Conservation (phyloP, 2,888 invertebrate species). For the Pherbina coryleti region DNA sequence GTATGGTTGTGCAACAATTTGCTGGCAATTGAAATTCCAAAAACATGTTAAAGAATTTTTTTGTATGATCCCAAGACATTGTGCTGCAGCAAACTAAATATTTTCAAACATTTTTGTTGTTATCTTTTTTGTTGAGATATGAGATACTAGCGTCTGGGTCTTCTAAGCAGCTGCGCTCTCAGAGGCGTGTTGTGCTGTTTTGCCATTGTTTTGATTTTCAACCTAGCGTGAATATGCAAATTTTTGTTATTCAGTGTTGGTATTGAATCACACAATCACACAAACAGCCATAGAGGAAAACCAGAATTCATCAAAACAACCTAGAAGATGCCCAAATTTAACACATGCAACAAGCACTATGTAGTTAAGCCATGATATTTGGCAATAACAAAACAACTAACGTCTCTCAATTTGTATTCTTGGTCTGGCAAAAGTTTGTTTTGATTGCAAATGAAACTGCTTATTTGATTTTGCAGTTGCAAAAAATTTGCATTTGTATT, state of each 20-base stretch:
- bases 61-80: neutral
- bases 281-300: neutral
- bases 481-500: slow-evolving; percentile 20
- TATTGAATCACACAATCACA: neutral
- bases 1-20: slow-evolving; percentile 37
- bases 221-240: slow-evolving; percentile 52
- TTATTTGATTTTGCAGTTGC: slow-evolving; percentile 16
- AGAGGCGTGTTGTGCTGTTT: neutral
- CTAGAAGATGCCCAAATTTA: neutral
- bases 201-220: slow-evolving; percentile 40
- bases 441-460: neutral
- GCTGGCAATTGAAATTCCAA: slow-evolving; percentile 44
- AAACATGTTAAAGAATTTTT: slow-evolving; percentile 41
- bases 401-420: neutral
- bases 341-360: neutral
- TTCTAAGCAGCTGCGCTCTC: slow-evolving; percentile 13
- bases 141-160: neutral
- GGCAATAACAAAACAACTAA: neutral
- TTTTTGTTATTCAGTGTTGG: slow-evolving; percentile 33
- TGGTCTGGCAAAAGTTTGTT: neutral
- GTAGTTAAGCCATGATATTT: neutral
- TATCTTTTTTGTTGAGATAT: neutral
- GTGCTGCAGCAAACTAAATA: slow-evolving; percentile 20
- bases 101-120: neutral
- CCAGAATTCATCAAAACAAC: neutral